Conservation (phyloP, 1,140 invertebrate species). For the Alviniconcha marisindica region DNA sequence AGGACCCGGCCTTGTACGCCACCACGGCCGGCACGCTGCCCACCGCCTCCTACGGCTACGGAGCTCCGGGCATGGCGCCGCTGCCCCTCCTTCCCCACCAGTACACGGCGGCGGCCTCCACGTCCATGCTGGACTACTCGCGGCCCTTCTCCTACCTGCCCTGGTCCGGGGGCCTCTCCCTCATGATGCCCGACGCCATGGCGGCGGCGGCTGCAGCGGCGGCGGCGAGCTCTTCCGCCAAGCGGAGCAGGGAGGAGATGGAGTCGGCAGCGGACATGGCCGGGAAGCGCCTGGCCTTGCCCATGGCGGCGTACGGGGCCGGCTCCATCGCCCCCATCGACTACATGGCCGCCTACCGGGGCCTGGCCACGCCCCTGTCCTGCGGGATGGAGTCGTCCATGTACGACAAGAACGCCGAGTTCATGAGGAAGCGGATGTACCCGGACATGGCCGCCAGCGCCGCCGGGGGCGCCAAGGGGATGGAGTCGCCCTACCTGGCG, state of each 20-base stretch:
- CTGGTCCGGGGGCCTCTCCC: slow-evolving; percentile 32
- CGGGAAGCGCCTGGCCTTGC: slow-evolving; percentile 29
- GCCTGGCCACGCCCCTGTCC: slow-evolving; percentile 22
- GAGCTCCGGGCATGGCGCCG: slow-evolving; percentile 17
- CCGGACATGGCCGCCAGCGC: slow-evolving; percentile 19
- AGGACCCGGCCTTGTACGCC: slow-evolving; percentile 45
- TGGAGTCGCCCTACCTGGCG: slow-evolving; percentile 37
- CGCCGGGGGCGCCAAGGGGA: neutral
- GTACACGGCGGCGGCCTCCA: slow-evolving; percentile 25
- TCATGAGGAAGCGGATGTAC: slow-evolving; percentile 43
- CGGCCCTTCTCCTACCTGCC: neutral
- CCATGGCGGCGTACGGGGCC: slow-evolving; percentile 11
- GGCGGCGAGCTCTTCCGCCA: slow-evolving; percentile 26
- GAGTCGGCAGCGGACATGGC: slow-evolving; percentile 29
- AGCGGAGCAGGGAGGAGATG: slow-evolving; percentile 27
- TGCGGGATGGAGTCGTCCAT: slow-evolving; percentile 46
- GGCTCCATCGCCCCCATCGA: slow-evolving; percentile 4
- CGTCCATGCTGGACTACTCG: slow-evolving; percentile 45
- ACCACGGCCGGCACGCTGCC: slow-evolving; percentile 39
- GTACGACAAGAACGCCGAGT: slow-evolving; percentile 43
- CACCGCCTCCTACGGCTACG: slow-evolving; percentile 22
- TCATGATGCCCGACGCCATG: slow-evolving; percentile 31
- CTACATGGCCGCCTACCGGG: slow-evolving; percentile 27
- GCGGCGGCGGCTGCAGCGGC: slow-evolving; percentile 36
- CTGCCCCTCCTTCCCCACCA: slow-evolving; percentile 41